phyloP scores from a whole-genome alignment of 2,888 invertebrate species.

The Euplagia quadripunctaria region DNA sequence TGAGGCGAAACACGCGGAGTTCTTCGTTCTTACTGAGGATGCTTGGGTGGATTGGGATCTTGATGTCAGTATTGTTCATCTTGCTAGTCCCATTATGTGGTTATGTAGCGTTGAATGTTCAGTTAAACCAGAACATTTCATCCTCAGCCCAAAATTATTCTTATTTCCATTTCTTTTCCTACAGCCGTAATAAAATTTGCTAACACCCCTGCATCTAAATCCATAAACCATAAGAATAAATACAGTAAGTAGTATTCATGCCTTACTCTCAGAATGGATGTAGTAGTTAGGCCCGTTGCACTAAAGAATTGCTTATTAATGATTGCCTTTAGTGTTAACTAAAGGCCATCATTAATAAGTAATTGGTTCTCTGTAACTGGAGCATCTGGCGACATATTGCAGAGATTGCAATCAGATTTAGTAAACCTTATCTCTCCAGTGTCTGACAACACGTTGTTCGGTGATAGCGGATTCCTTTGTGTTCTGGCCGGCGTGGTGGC shows the following conservation, averaged over 20 bases:
- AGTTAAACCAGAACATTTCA: not conserved
- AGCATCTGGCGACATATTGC: not conserved
- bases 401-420: not conserved
- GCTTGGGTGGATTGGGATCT: constrained; percentile 66
- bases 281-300: not conserved
- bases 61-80: constrained; percentile 57
- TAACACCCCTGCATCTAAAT: not conserved
- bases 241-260: too few species aligned
- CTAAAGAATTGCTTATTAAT: not conserved
- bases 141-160: not conserved
- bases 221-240: too few species aligned
- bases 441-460: constrained; percentile 33
- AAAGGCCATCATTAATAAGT: not conserved
- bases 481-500: constrained; percentile 67
- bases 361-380: not conserved
- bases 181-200: too few species aligned
- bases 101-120: not conserved
- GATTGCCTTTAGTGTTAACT: not conserved
- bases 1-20: constrained; percentile 60
- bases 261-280: not conserved
- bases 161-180: not conserved
- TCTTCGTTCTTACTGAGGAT: constrained; percentile 75
- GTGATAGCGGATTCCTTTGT: constrained; percentile 60
- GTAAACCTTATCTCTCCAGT: not conserved
- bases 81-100: not conserved